Evolutionary conservation across 2,113 vertebrate species (phyloP).

Genomic region (Pagrus major): DNA sequence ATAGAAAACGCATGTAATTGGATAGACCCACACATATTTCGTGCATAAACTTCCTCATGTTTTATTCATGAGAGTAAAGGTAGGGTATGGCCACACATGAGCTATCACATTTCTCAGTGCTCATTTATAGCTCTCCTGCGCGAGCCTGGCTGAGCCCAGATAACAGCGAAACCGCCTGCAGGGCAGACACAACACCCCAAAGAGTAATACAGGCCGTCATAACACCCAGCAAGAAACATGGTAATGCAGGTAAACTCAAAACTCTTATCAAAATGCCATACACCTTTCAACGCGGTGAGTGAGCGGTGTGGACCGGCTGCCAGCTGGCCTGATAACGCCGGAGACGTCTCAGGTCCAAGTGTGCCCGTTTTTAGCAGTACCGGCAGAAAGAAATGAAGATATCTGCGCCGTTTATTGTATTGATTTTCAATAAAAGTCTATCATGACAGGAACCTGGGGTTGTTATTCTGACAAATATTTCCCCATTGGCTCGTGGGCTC

Average conservation of each 20-base stretch:
- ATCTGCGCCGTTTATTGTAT: slow-evolving; percentile 16
- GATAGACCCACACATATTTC: slow-evolving; percentile 43
- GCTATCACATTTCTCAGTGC: slow-evolving; percentile 78
- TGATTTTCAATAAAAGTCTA: slow-evolving; percentile 49
- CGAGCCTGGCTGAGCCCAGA: slow-evolving; percentile 79
- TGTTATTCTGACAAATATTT: slow-evolving; percentile 27
- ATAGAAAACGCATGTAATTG: slow-evolving; percentile 37
- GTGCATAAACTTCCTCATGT: slow-evolving; percentile 62
- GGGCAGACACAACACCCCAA: slow-evolving; percentile 76
- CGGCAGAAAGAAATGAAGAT: slow-evolving; percentile 7
- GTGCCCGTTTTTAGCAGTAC: slow-evolving; percentile 32
- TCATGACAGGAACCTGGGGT: background rate
- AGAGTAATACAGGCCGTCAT: slow-evolving; percentile 79
- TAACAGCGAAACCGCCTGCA: slow-evolving; percentile 79
- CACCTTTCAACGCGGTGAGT: slow-evolving; percentile 66
- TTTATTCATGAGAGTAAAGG: slow-evolving; percentile 81
- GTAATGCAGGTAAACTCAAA: slow-evolving; percentile 73
- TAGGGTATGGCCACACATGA: slow-evolving; percentile 73
- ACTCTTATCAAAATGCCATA: slow-evolving; percentile 73
- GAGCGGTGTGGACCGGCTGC: slow-evolving; percentile 54
- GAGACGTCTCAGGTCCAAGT: slow-evolving; percentile 45
- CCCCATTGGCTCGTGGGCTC: background rate
- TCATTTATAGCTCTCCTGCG: slow-evolving; percentile 76
- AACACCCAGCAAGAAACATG: slow-evolving; percentile 78
- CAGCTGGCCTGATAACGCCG: slow-evolving; percentile 55